Percentiles rank a stretch among this genome's conserved stretches.
These are phyloP conservation scores for Vicugna pacos DNA, from an alignment of 2,113 vertebrate genomes.

Conservation along the genomic window DNA sequence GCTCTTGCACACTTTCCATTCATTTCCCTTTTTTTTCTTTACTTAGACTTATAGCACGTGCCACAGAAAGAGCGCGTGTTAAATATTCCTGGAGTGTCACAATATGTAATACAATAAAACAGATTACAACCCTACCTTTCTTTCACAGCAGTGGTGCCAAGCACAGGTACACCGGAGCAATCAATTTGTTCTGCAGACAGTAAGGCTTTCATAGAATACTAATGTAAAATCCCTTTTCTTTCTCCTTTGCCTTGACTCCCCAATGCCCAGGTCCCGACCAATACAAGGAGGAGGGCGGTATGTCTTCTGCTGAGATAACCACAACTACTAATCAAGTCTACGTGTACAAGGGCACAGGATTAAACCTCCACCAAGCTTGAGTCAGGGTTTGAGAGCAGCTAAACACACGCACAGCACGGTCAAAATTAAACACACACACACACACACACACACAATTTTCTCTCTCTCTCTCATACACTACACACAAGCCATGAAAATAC, in stretches of 20 bases:
- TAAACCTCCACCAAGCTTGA: constrained; percentile 94
- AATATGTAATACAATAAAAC: constrained; percentile 92
- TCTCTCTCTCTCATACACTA: constrained; percentile 28
- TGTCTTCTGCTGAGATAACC: constrained; percentile 96
- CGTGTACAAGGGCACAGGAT: constrained; percentile 94
- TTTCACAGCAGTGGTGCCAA: constrained; percentile 95
- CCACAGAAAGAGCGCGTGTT: constrained; percentile 82
- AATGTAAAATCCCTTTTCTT: constrained; percentile 92
- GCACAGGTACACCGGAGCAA: constrained; percentile 97
- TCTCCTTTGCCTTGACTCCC: constrained; percentile 94
- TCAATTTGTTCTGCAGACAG: constrained; percentile 99
- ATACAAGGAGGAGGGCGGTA: constrained; percentile 92
- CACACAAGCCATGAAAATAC: constrained; percentile 59
- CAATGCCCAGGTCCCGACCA: constrained; percentile 93
- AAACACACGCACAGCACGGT: constrained; percentile 87
- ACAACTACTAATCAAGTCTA: constrained; percentile 97
- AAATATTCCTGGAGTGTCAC: constrained; percentile 89
- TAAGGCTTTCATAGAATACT: constrained; percentile 95
- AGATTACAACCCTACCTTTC: constrained; percentile 95
- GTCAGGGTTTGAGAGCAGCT: constrained; percentile 89
- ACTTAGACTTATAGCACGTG: constrained; percentile 82
- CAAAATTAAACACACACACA: constrained; percentile 86
- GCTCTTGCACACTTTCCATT: constrained; percentile 81
- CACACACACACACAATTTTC: background rate
- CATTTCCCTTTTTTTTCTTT: constrained; percentile 84